phyloP scores from a whole-genome alignment of 2,797 vertebrate species.

The Sternotherus odoratus region DNA sequence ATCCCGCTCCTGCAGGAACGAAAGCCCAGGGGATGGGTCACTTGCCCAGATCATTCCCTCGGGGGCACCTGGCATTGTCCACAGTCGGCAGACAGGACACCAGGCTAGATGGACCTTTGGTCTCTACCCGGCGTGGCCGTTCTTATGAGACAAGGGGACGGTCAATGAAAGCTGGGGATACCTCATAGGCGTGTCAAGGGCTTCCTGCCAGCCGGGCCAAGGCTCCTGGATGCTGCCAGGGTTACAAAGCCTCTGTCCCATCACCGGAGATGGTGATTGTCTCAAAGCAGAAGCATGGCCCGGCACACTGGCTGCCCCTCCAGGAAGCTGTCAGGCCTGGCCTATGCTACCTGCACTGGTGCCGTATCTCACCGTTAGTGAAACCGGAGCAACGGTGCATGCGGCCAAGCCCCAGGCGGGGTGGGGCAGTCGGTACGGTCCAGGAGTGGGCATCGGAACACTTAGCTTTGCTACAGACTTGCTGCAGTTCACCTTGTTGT shows the following conservation, averaged over 20 bases:
- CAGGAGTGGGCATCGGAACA: background rate
- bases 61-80: no score
- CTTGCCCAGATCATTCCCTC: no score
- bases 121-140: no score
- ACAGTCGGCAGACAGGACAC: no score
- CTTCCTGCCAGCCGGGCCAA: no score
- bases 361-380: background rate
- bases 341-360: background rate
- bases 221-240: no score
- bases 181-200: no score
- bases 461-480: background rate
- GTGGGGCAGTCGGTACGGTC: background rate
- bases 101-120: no score
- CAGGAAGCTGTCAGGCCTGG: background rate
- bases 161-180: background rate
- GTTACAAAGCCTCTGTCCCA: background rate
- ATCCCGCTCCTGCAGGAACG: background rate
- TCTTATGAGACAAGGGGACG: no score
- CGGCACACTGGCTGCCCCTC: background rate
- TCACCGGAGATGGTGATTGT: background rate
- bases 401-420: background rate
- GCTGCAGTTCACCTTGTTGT: background rate
- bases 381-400: background rate
- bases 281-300: no score
- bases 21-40: background rate